phyloP scores from a whole-genome alignment of 2,797 vertebrate species.

The Ctenochaetus hawaiiensis region DNA sequence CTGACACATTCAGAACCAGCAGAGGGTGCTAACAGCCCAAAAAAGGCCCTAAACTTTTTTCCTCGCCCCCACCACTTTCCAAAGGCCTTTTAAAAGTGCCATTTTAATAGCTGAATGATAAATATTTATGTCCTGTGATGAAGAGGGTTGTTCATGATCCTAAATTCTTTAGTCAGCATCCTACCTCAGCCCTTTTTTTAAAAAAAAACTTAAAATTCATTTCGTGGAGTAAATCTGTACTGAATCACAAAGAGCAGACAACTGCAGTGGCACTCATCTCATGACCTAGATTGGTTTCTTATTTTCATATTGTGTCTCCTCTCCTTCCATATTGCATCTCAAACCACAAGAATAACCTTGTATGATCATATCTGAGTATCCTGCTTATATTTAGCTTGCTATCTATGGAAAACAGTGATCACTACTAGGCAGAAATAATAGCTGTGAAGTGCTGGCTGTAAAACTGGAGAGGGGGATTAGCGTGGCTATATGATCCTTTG shows the following conservation, averaged over 20 bases:
- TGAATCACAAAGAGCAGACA: slow-evolving; percentile 23
- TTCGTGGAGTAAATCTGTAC: slow-evolving; percentile 18
- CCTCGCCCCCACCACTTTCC: slow-evolving; percentile 2
- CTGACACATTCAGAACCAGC: slow-evolving; percentile 54
- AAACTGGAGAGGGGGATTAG: slow-evolving; percentile 6
- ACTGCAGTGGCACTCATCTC: slow-evolving; percentile 15
- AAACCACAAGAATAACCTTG: slow-evolving; percentile 1
- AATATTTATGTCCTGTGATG: slow-evolving; percentile 54
- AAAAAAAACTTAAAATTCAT: slow-evolving; percentile 28
- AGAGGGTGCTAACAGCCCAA: slow-evolving; percentile 71
- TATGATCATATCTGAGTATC: slow-evolving; percentile 22
- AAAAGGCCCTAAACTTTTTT: slow-evolving; percentile 15
- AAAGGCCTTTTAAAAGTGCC: slow-evolving; percentile 15
- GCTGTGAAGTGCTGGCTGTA: background rate
- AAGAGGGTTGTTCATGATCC: slow-evolving; percentile 32
- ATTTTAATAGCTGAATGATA: slow-evolving; percentile 42
- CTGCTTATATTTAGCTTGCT: background rate
- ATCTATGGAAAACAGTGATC: background rate
- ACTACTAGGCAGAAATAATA: background rate
- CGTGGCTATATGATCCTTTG: slow-evolving; percentile 25
- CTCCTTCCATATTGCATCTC: slow-evolving; percentile 14
- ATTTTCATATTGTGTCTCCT: background rate
- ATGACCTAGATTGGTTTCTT: slow-evolving; percentile 14
- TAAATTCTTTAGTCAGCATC: slow-evolving; percentile 52
- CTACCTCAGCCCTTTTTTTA: slow-evolving; percentile 14